Evolutionary conservation across 2,888 invertebrate genomes (phyloP), one percentile per base, ranked within the genome.

Genomic region (Mellilla xanthometata): DNA sequence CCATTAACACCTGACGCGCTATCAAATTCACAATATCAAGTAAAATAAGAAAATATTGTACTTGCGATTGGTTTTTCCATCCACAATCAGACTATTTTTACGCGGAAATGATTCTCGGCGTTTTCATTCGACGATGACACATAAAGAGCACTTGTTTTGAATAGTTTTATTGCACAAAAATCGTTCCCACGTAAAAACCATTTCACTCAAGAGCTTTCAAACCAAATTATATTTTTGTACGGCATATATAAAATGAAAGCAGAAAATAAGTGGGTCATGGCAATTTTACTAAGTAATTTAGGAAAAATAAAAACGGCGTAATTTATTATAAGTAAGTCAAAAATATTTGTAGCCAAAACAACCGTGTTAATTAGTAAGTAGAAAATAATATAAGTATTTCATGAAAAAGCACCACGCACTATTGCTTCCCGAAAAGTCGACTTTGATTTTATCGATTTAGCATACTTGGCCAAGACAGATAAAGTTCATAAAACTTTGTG

Each of bases 141-240:
- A 74, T 73, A 74, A 69, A 67, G 75, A 82, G 73, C 86, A 86
- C 88, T 84, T 75, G 69, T 62, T 74, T 73, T 72, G 68, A 46
- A 29, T 44, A 50, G 59, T 73, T 83, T 76, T 71, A 62, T 76
- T 80, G 88, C 89, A 88, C 88, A 89, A 89, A 89, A 89, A 89
- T 89, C 89, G 88, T 89, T 89, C 89, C 89, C 89, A 89, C 89
- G 89, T 89, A 89, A 89, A 89, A 89, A 89, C 89, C 89, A 89
- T 89, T 89, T 89, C 89, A 89, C 89, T 89, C 89, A 84, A 86
- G 81, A 85, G 89, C 89, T 89, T 88, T 88, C 89, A 89, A 74
- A 85, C 89, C 82, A 87, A 77, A 74, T 76, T 63, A 45, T 44
- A 68, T 72, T 76, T 78, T 65, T 61, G 68, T 60, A 71, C 65